phyloP scores from a whole-genome alignment of 1,140 invertebrate species.

The Drosophila repletoides region DNA sequence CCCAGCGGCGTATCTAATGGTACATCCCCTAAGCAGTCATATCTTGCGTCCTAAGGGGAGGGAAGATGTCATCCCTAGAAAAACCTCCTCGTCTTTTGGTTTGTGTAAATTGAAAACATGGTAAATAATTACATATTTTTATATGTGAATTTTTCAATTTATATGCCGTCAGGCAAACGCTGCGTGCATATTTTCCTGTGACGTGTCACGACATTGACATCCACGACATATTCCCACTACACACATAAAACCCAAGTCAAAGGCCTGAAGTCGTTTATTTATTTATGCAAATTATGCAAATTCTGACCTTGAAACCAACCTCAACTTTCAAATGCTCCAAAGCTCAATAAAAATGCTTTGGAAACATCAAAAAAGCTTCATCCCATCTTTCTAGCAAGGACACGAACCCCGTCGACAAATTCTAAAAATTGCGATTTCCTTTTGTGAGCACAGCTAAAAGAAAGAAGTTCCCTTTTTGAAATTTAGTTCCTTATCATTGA shows the following conservation, averaged over 20 bases:
- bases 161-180: conserved; percentile 75
- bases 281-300: conserved; percentile 40
- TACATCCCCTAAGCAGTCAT: not conserved
- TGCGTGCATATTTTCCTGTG: conserved; percentile 52
- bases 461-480: too few relatives aligned
- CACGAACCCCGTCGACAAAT: not conserved
- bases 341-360: not conserved
- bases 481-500: too few relatives aligned
- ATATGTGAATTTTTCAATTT: conserved; percentile 78
- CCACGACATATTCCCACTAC: conserved; percentile 35
- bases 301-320: conserved; percentile 21
- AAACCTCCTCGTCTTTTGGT: too few relatives aligned
- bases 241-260: conserved; percentile 30
- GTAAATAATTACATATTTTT: conserved; percentile 77
- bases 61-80: too few relatives aligned
- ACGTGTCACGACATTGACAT: conserved; percentile 62
- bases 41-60: too few relatives aligned
- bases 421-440: not conserved
- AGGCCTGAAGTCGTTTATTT: conserved; percentile 30
- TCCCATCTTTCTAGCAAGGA: not conserved
- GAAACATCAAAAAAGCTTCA: too few relatives aligned
- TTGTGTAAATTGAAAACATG: conserved; percentile 75
- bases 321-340: conserved; percentile 1
- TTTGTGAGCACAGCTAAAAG: too few relatives aligned
- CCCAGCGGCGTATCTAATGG: not conserved